phyloP scores from a whole-genome alignment of 2,888 invertebrate genomes.

The Coelinius sp. region DNA sequence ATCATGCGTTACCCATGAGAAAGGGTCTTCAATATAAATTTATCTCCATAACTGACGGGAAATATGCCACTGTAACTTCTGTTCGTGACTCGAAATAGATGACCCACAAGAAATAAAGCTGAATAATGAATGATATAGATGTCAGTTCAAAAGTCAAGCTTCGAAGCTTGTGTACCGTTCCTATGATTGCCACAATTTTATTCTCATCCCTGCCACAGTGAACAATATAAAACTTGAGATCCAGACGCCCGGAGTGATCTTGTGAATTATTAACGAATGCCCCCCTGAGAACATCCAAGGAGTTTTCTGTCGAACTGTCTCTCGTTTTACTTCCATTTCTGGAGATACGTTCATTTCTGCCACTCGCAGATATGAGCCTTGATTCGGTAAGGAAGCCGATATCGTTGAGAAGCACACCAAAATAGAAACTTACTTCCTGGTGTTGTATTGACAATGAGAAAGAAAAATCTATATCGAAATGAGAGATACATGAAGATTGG shows the following conservation, averaged over 20 bases:
- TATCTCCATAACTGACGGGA: neutral
- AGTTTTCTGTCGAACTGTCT: constrained; percentile 24
- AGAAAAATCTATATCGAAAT: too few relatives aligned
- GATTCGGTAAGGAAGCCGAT: constrained; percentile 25
- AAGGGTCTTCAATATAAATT: neutral
- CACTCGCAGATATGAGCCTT: constrained; percentile 20
- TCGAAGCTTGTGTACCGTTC: neutral
- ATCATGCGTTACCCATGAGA: neutral
- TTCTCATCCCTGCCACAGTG: constrained; percentile 33
- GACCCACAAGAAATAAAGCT: neutral
- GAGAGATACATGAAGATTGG: neutral
- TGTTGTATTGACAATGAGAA: neutral
- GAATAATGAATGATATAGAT: neutral
- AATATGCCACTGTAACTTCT: neutral
- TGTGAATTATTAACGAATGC: constrained; percentile 51
- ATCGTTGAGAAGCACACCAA: constrained; percentile 26
- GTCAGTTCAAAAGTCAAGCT: neutral
- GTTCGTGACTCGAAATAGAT: neutral
- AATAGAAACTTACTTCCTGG: constrained; percentile 31
- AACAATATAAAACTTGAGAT: constrained; percentile 45
- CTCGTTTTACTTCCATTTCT: constrained; percentile 8
- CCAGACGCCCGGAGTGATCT: constrained; percentile 41
- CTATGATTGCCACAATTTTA: constrained; percentile 38
- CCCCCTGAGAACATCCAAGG: constrained; percentile 28
- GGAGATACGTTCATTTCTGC: constrained; percentile 31